Evolutionary conservation across 2,797 vertebrate genomes (phyloP), one percentile per base, ranked within the genome.

Genomic region (Crenichthys baileyi): DNA sequence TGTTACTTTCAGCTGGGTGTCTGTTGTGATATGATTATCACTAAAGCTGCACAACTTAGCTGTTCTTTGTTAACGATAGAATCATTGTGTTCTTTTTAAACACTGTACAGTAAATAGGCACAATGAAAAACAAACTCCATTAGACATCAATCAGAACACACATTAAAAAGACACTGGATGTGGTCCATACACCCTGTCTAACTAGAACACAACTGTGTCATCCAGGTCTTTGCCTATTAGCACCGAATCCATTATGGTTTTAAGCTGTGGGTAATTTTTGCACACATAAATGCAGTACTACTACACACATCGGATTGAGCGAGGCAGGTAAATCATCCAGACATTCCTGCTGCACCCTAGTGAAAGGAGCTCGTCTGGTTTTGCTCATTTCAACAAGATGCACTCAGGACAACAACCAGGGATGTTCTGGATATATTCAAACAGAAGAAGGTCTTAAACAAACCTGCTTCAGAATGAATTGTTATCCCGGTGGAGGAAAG

Each of bases 11-110:
- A 76, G 58, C 72, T 75, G 58, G 61, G 74, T 53, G 53, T 79
- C 72, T 76, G 78, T 78, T 77, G 79, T 72, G 39, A 83, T 79
- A 71, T 82, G 74, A 79, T 46, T 80, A 77, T 82, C 78, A 72
- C 22, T 11, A 44, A 70, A 75, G 70, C 39, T 74, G 26, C 73
- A 73, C 67, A 63, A 60, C 26, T 68, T 31, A 67, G 75, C 60
- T 31, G 75, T 20, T 63, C 79, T 7, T 71, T 60, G 12, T 74
- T 18, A 15, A 20, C 18, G 29, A 53, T 36, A 36, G 24, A 12
- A 36, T n/a, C 36, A 3, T 5, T 5, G 11, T 67, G 11, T 24
- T 67, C 20, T n/a, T 67, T 44, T 44, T 44, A 15, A 44, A 67
- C 20, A n/a, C 1, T 24, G 65, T 13, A 44, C 31, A 24, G 20